Evolutionary conservation across 2,113 vertebrate species (phyloP), one percentile per base, ranked within the genome.

Genomic region (Melanerpes formicivorus): DNA sequence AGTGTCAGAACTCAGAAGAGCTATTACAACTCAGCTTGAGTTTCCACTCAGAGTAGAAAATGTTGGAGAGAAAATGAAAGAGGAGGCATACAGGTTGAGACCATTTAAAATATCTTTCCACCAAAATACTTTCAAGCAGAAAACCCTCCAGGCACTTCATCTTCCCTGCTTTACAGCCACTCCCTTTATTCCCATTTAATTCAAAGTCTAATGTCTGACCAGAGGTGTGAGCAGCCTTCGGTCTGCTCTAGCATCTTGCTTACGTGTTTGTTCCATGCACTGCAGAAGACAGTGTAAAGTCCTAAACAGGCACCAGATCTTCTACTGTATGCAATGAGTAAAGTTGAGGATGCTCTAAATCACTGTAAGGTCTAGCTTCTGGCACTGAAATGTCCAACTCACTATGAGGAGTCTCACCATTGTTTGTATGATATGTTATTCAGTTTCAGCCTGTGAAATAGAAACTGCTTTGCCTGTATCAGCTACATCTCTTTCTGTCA

Each of bases 401-500:
- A 59, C 71, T 77, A 66, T 66, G n/a, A 91, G 48, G 66, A 69
- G 18, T 50, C 65, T 78, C 56, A 78, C 66, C 9, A 4, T 94
- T 80, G 18, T 48, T 79, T 80, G 56, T 10, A 55, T 82, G 46
- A 67, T 54, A 27, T 77, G 69, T 90, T 90, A 88, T 42, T 94
- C 80, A 42, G 40, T 94, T 94, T 50, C 34, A 60, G 2, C 8
- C 40, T 73, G 32, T 71, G 63, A 73, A 91, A 81, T 8, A 90
- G 54, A 65, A 95, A 79, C 32, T 60, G 30, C 37, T 56, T 90
- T 29, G 10, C 32, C 73, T 87, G 58, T 94, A 74, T 70, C 60
- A 84, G 18, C 64, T 50, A 27, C 23, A 65, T 86, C 80, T 93
- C 80, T 88, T 95, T 94, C 81, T 85, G 71, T 44, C 75, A 93